These are phyloP conservation scores for Eulacestoma nigropectus DNA, from an alignment of 2,113 vertebrate genomes.

Conservation along the genomic window DNA sequence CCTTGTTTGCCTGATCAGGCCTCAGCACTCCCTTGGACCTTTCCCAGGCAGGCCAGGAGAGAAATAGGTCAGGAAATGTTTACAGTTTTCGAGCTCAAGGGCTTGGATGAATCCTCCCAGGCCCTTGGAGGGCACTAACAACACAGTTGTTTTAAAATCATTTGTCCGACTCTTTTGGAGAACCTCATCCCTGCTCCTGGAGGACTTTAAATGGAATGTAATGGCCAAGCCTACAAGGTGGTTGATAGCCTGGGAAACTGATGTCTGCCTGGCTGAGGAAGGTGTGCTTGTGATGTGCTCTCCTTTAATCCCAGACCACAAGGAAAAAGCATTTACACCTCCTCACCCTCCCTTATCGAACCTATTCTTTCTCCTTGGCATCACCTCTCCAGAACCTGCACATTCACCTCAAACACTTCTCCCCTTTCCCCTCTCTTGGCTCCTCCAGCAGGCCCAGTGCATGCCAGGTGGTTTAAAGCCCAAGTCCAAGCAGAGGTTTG, in stretches of 20 bases:
- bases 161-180: neutral
- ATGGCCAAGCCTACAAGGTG: neutral
- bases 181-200: neutral
- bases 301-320: neutral
- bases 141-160: neutral
- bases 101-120: neutral
- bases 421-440: neutral
- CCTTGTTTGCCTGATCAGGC: neutral
- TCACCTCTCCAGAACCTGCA: neutral
- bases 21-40: neutral
- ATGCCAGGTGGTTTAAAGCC: neutral
- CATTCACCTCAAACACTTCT: neutral
- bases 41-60: neutral
- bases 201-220: neutral
- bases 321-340: neutral
- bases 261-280: neutral
- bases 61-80: conserved; percentile 13
- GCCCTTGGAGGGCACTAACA: neutral
- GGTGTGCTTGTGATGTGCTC: neutral
- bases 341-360: neutral
- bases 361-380: neutral
- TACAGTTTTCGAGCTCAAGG: neutral
- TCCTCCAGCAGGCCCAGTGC: neutral
- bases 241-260: neutral
- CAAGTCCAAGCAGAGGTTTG: neutral